Conservation (phyloP, 1,140 invertebrate species). For the Protaetia brevitarsis region DNA sequence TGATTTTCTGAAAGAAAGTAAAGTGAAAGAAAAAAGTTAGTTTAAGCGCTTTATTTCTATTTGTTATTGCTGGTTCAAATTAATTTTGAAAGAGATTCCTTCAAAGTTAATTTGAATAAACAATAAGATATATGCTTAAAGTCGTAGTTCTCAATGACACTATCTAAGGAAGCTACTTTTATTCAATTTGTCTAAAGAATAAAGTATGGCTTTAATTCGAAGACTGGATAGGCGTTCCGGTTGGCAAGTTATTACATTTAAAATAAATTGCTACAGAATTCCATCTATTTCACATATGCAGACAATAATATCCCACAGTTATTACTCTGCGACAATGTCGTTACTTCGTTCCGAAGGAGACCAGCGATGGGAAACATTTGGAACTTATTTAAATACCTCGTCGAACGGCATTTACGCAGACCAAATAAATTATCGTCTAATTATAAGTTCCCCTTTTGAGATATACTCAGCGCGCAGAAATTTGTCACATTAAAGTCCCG, state of each 20-base stretch:
- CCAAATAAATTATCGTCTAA: slow-evolving; percentile 14
- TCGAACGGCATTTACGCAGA: neutral
- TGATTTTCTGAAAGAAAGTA: too few relatives aligned
- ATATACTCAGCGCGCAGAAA: neutral
- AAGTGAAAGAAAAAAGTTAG: too few relatives aligned
- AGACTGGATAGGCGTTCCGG: too few relatives aligned
- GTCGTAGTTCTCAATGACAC: too few relatives aligned
- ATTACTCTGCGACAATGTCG: neutral
- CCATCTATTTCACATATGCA: neutral
- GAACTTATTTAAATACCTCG: slow-evolving; percentile 9
- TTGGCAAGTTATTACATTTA: neutral
- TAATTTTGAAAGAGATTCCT: too few relatives aligned
- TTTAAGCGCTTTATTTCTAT: too few relatives aligned
- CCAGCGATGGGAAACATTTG: neutral
- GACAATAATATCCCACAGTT: neutral
- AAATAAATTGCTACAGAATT: neutral
- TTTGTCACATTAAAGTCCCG: slow-evolving; percentile 19
- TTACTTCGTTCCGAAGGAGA: neutral
- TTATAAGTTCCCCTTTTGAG: slow-evolving; percentile 9
- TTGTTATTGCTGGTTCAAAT: too few relatives aligned
- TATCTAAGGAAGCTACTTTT: too few relatives aligned
- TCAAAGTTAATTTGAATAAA: too few relatives aligned
- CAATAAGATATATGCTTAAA: too few relatives aligned
- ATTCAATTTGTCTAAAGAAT: too few relatives aligned
- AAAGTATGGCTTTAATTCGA: too few relatives aligned